These are phyloP conservation scores for Origma solitaria DNA, from an alignment of 2,113 vertebrate genomes.

Conservation along the genomic window DNA sequence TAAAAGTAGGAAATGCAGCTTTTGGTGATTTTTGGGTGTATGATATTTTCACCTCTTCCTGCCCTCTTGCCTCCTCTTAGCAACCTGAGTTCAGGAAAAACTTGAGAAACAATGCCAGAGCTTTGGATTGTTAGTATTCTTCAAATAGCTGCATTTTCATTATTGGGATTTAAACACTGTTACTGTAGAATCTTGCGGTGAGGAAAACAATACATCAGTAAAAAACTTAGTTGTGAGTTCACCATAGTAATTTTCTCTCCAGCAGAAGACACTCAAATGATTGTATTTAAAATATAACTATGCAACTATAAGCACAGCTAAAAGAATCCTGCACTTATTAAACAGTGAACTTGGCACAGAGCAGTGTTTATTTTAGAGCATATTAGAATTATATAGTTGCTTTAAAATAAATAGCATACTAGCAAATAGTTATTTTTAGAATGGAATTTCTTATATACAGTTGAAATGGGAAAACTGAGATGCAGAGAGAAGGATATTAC, in stretches of 20 bases:
- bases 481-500: background rate
- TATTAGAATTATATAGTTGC: background rate
- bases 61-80: background rate
- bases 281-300: background rate
- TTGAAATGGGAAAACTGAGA: background rate
- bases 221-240: background rate
- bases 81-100: background rate
- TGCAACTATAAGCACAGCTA: background rate
- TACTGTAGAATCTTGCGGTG: background rate
- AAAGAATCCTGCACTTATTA: background rate
- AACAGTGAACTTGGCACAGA: background rate
- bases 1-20: background rate
- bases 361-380: background rate
- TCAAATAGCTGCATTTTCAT: background rate
- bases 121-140: background rate
- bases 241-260: background rate
- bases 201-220: background rate
- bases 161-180: background rate
- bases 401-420: background rate
- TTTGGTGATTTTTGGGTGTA: background rate
- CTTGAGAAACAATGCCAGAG: background rate
- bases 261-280: background rate
- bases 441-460: background rate
- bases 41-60: background rate
- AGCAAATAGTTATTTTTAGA: background rate